Evolutionary conservation across 64 coral and sea anemone species (phyloP).

Genomic region (Montipora efflorescens): DNA sequence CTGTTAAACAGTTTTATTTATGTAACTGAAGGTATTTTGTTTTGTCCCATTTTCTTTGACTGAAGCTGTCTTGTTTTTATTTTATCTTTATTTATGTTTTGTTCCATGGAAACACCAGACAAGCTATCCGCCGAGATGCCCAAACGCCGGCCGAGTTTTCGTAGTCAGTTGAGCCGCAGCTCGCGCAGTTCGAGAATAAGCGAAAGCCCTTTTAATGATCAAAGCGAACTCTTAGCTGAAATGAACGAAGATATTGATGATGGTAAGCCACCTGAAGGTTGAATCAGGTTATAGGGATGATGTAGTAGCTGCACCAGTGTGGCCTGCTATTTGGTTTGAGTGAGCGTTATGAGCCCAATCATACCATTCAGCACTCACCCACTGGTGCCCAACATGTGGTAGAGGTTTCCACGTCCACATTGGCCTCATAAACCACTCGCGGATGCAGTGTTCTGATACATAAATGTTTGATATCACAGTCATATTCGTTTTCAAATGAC

Average conservation of each 20-base stretch:
- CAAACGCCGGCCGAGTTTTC: constrained; percentile 76
- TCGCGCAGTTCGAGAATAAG: constrained; percentile 30
- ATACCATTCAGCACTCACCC: no score
- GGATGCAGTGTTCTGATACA: no score
- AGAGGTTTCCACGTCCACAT: no score
- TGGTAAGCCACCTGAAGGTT: background rate
- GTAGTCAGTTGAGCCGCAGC: constrained; percentile 19
- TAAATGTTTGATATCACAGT: no score
- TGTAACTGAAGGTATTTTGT: no score
- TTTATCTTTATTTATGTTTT: background rate
- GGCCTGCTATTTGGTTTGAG: no score
- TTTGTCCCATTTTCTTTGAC: background rate
- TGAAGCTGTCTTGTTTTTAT: background rate
- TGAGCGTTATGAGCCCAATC: no score
- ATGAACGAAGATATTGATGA: constrained; percentile 31
- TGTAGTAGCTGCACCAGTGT: no score
- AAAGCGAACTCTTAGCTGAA: constrained; percentile 54
- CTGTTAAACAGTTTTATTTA: no score
- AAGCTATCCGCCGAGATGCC: constrained; percentile 85
- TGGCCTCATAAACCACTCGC: no score
- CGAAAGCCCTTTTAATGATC: constrained; percentile 57
- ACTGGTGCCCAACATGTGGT: no score
- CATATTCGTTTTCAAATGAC: background rate
- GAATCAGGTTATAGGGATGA: background rate
- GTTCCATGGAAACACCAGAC: constrained; percentile 49